These are phyloP conservation scores for Kryptolebias marmoratus DNA, from an alignment of 2,113 vertebrate species.

Conservation along the genomic window DNA sequence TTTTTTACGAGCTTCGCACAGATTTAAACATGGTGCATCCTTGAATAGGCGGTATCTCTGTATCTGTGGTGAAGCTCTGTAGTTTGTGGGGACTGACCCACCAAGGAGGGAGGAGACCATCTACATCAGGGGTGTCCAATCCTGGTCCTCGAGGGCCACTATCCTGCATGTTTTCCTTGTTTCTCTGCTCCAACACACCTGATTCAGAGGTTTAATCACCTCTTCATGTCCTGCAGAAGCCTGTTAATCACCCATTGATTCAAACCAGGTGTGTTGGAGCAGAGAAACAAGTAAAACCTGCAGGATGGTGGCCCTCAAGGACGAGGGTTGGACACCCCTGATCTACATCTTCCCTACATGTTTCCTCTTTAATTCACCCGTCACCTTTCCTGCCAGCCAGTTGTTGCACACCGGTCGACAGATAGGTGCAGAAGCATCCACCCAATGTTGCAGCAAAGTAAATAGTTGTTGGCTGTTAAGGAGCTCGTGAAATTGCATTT, in stretches of 20 bases:
- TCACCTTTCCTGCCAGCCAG: conserved; percentile 62
- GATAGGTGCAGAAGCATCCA: conserved; percentile 55
- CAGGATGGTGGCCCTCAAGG: no score
- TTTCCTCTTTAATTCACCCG: conserved; percentile 74
- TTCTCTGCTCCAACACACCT: no score
- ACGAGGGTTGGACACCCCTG: no score
- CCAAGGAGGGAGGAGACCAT: conserved; percentile 26
- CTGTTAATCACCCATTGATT: no score
- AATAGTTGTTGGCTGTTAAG: conserved; percentile 61
- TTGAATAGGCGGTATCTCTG: background rate
- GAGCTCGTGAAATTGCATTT: conserved; percentile 84
- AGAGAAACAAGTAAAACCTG: no score
- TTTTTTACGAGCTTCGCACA: no score
- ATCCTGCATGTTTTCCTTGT: no score
- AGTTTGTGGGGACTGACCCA: conserved; percentile 16
- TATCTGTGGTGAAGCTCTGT: conserved; percentile 4
- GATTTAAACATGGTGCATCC: background rate
- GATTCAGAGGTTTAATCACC: no score
- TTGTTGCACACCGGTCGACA: conserved; percentile 70
- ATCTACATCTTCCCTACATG: conserved; percentile 31
- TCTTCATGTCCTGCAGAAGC: no score
- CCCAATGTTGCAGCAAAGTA: conserved; percentile 74
- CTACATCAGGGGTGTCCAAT: no score
- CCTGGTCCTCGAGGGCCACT: no score
- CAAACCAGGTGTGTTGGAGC: no score